Percentiles rank a stretch among this genome's conserved stretches.
Evolutionary conservation across 2,888 invertebrate genomes (phyloP).

Genomic region (Crematogaster levior): DNA sequence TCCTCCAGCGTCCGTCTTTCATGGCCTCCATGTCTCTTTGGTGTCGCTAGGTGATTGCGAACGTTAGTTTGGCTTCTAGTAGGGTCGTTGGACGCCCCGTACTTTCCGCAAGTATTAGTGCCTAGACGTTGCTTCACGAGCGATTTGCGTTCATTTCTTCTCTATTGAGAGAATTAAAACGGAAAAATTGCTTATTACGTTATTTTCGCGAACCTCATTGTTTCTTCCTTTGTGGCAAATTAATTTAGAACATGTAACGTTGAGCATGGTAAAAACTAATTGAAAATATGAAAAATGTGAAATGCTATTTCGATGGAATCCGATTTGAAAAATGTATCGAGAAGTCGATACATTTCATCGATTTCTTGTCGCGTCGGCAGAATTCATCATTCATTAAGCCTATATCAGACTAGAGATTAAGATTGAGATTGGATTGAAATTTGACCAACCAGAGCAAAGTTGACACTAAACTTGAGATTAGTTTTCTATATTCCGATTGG

Average conservation of each 20-base stretch:
- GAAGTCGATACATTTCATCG: no score
- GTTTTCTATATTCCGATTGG: no score
- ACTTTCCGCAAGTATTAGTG: slow-evolving; percentile 22
- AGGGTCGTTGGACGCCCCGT: slow-evolving; percentile 66
- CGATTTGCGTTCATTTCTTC: background rate
- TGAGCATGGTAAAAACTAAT: background rate
- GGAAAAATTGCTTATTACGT: background rate
- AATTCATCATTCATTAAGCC: background rate
- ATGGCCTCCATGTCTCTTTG: slow-evolving; percentile 56
- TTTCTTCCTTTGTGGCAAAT: background rate
- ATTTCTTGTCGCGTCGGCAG: background rate
- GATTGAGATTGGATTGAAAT: no score
- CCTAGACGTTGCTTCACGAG: background rate
- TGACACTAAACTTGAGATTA: no score
- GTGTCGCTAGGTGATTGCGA: slow-evolving; percentile 73
- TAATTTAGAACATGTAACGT: background rate
- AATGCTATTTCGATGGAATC: background rate
- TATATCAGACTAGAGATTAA: no score
- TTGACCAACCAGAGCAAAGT: no score
- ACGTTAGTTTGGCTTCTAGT: slow-evolving; percentile 59
- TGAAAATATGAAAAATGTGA: background rate
- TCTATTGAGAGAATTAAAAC: background rate
- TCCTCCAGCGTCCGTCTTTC: slow-evolving; percentile 37
- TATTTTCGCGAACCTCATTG: background rate
- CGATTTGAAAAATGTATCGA: background rate